These are phyloP conservation scores for Dryocosmus kuriphilus DNA, from an alignment of 2,888 invertebrate species.

Conservation along the genomic window DNA sequence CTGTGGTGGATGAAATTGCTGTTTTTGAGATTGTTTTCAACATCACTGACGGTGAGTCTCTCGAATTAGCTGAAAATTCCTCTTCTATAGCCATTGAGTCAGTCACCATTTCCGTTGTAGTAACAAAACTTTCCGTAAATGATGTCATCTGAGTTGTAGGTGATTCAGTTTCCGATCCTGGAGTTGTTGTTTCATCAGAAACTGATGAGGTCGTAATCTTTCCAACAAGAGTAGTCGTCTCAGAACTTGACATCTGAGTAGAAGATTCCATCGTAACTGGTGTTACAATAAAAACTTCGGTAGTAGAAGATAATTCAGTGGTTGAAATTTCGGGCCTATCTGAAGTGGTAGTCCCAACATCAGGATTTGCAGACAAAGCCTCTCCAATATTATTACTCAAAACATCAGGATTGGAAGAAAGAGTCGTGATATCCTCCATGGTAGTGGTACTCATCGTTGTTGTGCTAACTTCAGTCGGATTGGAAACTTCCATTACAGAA, in stretches of 20 bases:
- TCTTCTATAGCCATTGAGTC: not conserved
- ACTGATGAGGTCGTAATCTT: not conserved
- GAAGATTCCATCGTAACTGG: not conserved
- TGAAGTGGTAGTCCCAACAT: not conserved
- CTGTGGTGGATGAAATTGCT: not conserved
- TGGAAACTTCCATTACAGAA: not conserved
- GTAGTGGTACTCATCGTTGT: conserved; percentile 3
- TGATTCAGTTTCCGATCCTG: not conserved
- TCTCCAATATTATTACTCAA: conserved; percentile 23
- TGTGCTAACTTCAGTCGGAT: conserved; percentile 4
- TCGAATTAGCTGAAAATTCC: not conserved
- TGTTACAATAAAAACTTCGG: conserved; percentile 5
- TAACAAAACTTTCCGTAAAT: not conserved
- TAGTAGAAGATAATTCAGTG: not conserved
- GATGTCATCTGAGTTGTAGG: not conserved
- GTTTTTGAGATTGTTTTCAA: not conserved
- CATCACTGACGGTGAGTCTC: not conserved
- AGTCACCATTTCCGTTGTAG: not conserved
- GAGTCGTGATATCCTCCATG: not conserved
- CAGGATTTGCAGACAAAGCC: not conserved
- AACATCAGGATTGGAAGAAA: not conserved
- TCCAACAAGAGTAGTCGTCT: not conserved
- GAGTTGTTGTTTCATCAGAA: not conserved
- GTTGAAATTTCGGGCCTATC: not conserved
- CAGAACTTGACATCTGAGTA: not conserved